Percentiles rank a stretch among this genome's conserved stretches.
These are phyloP conservation scores for Hemicordylus capensis DNA, from an alignment of 2,113 vertebrate species.

Conservation along the genomic window DNA sequence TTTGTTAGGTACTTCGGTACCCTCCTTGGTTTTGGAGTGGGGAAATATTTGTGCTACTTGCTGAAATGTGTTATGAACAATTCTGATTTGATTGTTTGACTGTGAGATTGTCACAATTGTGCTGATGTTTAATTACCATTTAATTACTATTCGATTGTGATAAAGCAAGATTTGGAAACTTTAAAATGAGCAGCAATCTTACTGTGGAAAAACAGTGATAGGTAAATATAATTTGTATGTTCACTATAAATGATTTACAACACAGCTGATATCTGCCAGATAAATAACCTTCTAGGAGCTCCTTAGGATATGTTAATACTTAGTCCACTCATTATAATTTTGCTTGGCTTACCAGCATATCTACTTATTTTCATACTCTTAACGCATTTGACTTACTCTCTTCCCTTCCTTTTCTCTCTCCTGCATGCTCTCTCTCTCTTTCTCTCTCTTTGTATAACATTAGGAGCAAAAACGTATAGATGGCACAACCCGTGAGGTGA, in stretches of 20 bases:
- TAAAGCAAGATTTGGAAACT: background rate
- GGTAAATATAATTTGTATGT: background rate
- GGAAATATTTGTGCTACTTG: background rate
- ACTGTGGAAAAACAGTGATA: background rate
- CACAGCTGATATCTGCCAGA: background rate
- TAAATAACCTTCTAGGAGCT: background rate
- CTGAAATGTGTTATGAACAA: background rate
- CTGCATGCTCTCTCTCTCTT: constrained; percentile 68
- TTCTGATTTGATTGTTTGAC: background rate
- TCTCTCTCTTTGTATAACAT: constrained; percentile 65
- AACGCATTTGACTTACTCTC: constrained; percentile 77
- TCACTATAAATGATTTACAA: background rate
- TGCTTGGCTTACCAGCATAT: constrained; percentile 44
- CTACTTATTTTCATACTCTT: constrained; percentile 62
- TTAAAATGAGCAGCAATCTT: background rate
- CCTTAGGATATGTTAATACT: background rate
- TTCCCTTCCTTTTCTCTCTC: constrained; percentile 72
- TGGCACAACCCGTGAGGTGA: constrained; percentile 96
- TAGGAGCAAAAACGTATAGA: constrained; percentile 97
- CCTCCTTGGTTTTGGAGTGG: background rate
- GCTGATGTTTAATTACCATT: too few species aligned
- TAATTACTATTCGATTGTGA: background rate
- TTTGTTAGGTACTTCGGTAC: background rate
- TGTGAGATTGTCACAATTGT: background rate
- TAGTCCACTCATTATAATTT: constrained; percentile 2